Conservation (phyloP, 1,140 invertebrate species). For the Brachionus asplanchnoidis region DNA sequence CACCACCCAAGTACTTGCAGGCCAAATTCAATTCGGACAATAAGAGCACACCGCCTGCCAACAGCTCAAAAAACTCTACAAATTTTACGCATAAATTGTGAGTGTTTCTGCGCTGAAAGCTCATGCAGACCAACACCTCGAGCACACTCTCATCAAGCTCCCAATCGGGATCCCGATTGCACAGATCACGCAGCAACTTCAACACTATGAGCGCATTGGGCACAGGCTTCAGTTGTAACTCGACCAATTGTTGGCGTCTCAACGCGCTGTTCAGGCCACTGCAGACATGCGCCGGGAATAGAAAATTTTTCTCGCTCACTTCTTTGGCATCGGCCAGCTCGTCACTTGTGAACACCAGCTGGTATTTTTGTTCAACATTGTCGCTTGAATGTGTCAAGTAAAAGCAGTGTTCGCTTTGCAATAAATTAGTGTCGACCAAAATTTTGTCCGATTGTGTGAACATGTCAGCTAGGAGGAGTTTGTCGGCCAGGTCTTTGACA, state of each 20-base stretch:
- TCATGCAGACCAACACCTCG: not conserved
- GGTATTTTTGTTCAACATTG: not conserved
- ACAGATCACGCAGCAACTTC: not conserved
- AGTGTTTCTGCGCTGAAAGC: not conserved
- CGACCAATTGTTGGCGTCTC: not conserved
- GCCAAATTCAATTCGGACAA: not conserved
- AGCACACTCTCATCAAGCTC: not conserved
- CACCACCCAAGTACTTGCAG: not conserved
- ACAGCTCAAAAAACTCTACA: not conserved
- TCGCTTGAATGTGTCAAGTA: not conserved
- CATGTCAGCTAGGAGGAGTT: not conserved
- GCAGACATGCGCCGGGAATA: not conserved
- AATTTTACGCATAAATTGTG: not conserved
- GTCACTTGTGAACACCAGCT: not conserved
- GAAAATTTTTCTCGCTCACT: not conserved
- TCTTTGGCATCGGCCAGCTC: not conserved
- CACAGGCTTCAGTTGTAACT: not conserved
- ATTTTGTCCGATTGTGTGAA: not conserved
- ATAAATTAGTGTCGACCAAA: not conserved
- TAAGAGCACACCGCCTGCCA: not conserved
- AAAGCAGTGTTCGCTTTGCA: not conserved
- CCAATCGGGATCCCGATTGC: not conserved
- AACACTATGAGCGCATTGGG: not conserved
- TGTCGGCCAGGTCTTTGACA: not conserved
- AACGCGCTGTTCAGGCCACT: not conserved